Evolutionary conservation across 2,888 invertebrate species (phyloP), one percentile per base, ranked within the genome.

Genomic region (Leucophora obtusa): DNA sequence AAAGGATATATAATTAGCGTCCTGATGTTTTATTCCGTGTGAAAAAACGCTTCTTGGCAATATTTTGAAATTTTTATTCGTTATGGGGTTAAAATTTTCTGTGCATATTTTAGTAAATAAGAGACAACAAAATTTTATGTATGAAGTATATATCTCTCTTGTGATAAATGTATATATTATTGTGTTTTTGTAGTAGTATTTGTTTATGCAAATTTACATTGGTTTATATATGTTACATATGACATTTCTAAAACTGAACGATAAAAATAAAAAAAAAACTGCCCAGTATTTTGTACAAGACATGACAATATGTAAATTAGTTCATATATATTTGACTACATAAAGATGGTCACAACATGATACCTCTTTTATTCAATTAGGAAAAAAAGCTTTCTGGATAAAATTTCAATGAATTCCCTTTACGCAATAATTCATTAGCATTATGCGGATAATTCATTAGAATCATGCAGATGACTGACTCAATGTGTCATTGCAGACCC

Each of bases 251-350:
- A 43, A 60, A 17, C 17, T 11, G 8, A 35, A 58, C 35, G 11
- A 33, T 0, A 5, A 56, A 21, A 24, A 10, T 2, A 24, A 24
- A 15, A 2, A 5, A 24, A 28, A 14, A 33, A 17, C n/a, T n/a
- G 18, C 17, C 24, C 47, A 47, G 21, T 50, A 62, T 50, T 62
- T 50, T 50, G 24, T 47, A 24, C 8, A 24, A 62, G 47, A 50
- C 47, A 62, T 24, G 15, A 50, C 47, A 50, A 62, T 47, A 62
- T 62, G 47, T 21, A 62, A 62, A 62, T 62, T 47, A 62, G 43
- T 38, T 21, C 24, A 24, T 18, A 14, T 43, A 43, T 43, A 14
- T 43, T 43, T 14, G 8, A 5, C 1, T 35, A 35, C 35, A 35
- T 10, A 24, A 24, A 5, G 2, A 24, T 24, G 24, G 24, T 24